Percentiles rank a stretch among this genome's conserved stretches.
phyloP scores from a whole-genome alignment of 2,888 invertebrate species.

The Melieria crassipennis region DNA sequence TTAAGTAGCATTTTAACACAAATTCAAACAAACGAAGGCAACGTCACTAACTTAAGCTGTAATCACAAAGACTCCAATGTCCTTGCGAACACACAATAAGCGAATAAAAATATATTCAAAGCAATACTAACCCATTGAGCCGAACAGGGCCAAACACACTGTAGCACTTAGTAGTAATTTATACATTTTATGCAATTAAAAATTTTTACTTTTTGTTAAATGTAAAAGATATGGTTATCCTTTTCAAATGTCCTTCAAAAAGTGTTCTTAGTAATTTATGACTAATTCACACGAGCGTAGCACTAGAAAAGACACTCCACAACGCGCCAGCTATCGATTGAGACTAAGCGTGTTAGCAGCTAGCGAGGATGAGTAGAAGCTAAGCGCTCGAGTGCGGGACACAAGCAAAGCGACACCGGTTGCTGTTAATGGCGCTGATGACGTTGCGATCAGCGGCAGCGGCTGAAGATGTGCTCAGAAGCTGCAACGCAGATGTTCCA shows the following conservation, averaged over 20 bases:
- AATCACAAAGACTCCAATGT: too few relatives aligned
- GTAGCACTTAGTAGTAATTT: constrained; percentile 56
- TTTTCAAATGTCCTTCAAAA: constrained; percentile 7
- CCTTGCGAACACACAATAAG: not conserved
- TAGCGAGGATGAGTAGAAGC: constrained; percentile 18
- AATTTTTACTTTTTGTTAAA: constrained; percentile 18
- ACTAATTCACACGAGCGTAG: constrained; percentile 37
- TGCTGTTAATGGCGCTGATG: constrained; percentile 1
- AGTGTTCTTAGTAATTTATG: constrained; percentile 2
- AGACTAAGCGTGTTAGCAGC: constrained; percentile 49
- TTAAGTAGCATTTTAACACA: too few relatives aligned
- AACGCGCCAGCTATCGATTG: constrained; percentile 54
- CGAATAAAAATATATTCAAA: not conserved
- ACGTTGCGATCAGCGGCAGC: not conserved
- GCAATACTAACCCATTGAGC: constrained; percentile 60
- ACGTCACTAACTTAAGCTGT: too few relatives aligned
- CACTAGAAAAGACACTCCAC: constrained; percentile 48
- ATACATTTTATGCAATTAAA: constrained; percentile 46
- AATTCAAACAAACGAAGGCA: too few relatives aligned
- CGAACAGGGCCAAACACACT: constrained; percentile 58
- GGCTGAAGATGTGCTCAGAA: not conserved
- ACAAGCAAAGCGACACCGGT: not conserved
- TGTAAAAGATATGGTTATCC: not conserved
- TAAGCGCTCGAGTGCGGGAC: not conserved
- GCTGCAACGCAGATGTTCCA: not conserved